A percentile compares a stretch with the other conserved stretches of the same genome.
phyloP scores from a whole-genome alignment of 2,113 vertebrate genomes.

The Micromys minutus region DNA sequence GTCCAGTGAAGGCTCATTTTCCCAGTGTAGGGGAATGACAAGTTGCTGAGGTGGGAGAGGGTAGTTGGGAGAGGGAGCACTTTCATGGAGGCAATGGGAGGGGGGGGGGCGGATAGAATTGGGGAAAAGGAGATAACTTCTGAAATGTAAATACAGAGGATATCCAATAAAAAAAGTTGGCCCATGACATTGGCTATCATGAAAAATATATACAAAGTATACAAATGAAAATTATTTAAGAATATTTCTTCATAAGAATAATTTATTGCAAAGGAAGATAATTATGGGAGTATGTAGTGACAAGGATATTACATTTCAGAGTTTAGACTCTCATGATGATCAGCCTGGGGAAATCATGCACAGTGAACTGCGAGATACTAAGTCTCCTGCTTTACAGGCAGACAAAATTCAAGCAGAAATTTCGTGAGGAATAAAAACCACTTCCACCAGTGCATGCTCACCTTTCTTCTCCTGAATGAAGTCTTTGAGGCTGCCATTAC shows the following conservation, averaged over 20 bases:
- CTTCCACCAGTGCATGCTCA: neutral
- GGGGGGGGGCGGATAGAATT: too few species aligned
- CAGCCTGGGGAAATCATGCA: neutral
- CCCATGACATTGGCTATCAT: neutral
- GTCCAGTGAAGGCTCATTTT: too few species aligned
- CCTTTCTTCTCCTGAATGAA: neutral
- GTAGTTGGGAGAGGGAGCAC: too few species aligned
- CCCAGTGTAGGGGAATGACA: too few species aligned
- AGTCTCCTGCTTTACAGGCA: neutral
- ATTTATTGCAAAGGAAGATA: neutral
- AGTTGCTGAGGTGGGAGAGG: too few species aligned
- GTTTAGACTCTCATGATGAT: neutral
- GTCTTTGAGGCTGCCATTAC: neutral
- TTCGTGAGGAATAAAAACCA: neutral
- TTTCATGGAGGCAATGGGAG: too few species aligned
- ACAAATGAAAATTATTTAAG: neutral
- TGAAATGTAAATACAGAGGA: too few species aligned
- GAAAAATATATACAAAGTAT: neutral
- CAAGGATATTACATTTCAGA: neutral
- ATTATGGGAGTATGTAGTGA: neutral
- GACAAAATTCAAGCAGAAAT: neutral
- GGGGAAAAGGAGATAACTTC: too few species aligned
- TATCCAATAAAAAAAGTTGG: too few species aligned
- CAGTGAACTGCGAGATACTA: neutral
- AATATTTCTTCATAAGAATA: neutral